Conservation (phyloP, 1,140 invertebrate genomes). For the Penaeus chinensis region DNA sequence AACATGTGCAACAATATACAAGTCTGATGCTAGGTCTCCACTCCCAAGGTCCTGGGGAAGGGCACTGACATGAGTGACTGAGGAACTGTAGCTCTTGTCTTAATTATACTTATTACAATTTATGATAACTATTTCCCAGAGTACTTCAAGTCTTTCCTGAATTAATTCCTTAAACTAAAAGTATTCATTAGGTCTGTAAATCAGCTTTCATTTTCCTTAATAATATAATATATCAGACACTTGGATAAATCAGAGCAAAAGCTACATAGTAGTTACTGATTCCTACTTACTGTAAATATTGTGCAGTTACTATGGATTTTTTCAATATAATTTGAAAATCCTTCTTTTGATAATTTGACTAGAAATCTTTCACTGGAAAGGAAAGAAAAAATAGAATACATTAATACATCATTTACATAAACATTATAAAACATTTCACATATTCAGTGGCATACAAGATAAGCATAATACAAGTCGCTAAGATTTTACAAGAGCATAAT, state of each 20-base stretch:
- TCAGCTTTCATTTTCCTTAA: no score
- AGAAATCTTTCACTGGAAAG: conserved; percentile 84
- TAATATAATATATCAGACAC: no score
- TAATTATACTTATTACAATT: no score
- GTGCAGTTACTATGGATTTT: conserved; percentile 89
- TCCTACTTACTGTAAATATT: conserved; percentile 82
- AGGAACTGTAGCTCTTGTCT: background rate
- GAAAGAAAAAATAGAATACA: conserved; percentile 47
- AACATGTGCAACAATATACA: conserved; percentile 89
- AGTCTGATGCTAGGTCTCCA: conserved; percentile 82
- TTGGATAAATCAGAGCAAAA: no score
- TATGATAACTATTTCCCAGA: no score
- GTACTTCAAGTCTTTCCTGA: no score
- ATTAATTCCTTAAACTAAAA: no score
- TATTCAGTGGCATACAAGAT: conserved; percentile 11
- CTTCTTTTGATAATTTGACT: conserved; percentile 87
- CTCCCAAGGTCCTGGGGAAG: conserved; percentile 77
- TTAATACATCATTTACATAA: no score
- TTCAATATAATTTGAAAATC: conserved; percentile 89
- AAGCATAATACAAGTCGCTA: conserved; percentile 23
- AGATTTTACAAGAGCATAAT: background rate
- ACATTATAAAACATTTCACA: no score
- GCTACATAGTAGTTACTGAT: background rate
- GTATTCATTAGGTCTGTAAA: no score
- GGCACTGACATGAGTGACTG: conserved; percentile 3